Evolutionary conservation across 1,140 invertebrate genomes (phyloP), one percentile per base, ranked within the genome.

Genomic region (Grapholita molesta): DNA sequence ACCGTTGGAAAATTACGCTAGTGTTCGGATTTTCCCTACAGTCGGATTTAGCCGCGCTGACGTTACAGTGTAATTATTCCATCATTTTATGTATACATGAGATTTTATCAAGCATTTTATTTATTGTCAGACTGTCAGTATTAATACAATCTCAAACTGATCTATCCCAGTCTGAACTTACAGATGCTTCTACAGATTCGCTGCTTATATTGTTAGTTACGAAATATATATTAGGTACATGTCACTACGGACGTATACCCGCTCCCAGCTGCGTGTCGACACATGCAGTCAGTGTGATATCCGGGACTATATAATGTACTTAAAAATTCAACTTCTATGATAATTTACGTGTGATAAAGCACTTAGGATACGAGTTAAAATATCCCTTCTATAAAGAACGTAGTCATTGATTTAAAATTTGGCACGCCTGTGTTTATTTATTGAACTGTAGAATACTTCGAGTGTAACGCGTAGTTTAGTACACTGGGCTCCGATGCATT

Each of bases 321-420:
- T 64, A 64, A 61, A n/a, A 53, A 57, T 57, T 28, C 53, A 57
- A 74, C 68, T 78, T 75, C 68, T 75, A 73, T 74, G 32, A 73
- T 76, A 74, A 71, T 66, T 79, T 76, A 73, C 52, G 79, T 82
- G 82, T 84, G 83, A 85, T 85, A 82, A 73, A 70, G 66, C 77
- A 75, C 74, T 72, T 82, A 82, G 79, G 65, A 65, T 69, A 30
- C 21, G 25, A 9, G 33, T 72, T 53, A 67, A 69, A 61, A 28
- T 57, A 65, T 35, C 24, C 53, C 53, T 15, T 68, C 21, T 24
- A 11, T 71, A 61, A 68, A 68, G 30, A 71, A 65, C 7, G 35
- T 68, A 61, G 48, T 32, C 57, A 72, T 23, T 48, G 67, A 53
- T 66, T 66, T 57, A 57, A 57, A 57, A 25, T 28, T 57, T 28